Evolutionary conservation across 35 echinoderm and acorn worm genomes (phyloP).

Genomic region (Diadema setosum): DNA sequence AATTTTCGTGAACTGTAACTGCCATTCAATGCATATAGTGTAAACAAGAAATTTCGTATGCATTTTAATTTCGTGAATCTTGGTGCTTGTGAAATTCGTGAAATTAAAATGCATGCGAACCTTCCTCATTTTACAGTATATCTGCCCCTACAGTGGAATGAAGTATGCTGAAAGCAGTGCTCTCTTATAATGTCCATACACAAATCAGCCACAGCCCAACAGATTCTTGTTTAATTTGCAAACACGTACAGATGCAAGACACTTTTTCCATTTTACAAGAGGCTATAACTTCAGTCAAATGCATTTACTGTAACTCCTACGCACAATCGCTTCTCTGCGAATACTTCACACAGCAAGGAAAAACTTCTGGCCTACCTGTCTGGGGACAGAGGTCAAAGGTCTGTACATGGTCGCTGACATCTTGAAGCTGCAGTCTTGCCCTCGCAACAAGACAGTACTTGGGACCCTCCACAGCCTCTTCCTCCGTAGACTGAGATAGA

Average conservation of each 20-base stretch:
- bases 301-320: neutral
- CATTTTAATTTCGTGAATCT: too few relatives aligned
- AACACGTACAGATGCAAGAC: too few relatives aligned
- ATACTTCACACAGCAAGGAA: neutral
- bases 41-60: too few relatives aligned
- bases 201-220: too few relatives aligned
- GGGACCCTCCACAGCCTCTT: conserved; percentile 42
- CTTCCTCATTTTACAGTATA: neutral
- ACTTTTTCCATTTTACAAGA: too few relatives aligned
- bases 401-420: conserved; percentile 74
- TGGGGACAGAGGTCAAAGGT: conserved; percentile 75
- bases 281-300: too few relatives aligned
- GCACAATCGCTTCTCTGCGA: too few relatives aligned
- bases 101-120: too few relatives aligned
- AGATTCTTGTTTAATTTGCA: too few relatives aligned
- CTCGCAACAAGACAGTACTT: conserved; percentile 77
- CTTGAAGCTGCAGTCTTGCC: conserved; percentile 69
- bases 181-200: neutral
- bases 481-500: conserved; percentile 36
- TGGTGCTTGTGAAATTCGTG: too few relatives aligned
- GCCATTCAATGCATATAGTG: too few relatives aligned
- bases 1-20: too few relatives aligned
- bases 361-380: conserved; percentile 12
- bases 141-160: neutral
- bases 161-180: neutral